Base-by-base conservation (phyloP, 2,113 vertebrate species). In the Ophthalmolycus amberensis region DNA sequence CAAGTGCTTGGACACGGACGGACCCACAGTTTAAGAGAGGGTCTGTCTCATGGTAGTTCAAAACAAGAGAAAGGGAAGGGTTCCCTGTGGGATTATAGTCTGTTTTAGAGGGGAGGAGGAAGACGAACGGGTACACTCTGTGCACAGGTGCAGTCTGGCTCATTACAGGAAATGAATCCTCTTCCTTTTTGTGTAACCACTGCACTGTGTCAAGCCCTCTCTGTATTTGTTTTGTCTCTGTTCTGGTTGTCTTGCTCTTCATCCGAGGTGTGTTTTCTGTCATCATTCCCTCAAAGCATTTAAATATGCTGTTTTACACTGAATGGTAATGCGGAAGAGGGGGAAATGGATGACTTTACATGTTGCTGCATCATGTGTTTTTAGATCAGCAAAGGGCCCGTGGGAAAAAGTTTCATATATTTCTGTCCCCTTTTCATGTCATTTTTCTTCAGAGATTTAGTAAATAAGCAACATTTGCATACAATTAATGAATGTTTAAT, bases 181-280 rank as follows among this genome's bases (percentile, higher is more conserved):
- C 70, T 6, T 37, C 60, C 60, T 7, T 68, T 72, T 67, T 78
- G 40, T 85, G 15, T 25, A n/a, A 48, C 16, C 0, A 3, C 6
- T 27, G 10, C 50, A 29, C 71, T 16, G 27, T 44, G 7, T 58
- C 32, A 11, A 75, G 59, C 27, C 79, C 29, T 56, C 59, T 71
- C 67, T 75, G 81, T 78, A 69, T 75, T 54, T 63, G 64, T 77
- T 62, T 46, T 38, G 40, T 52, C 20, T 72, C 27, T 70, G 54
- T 70, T 84, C 32, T 50, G 32, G 32, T 40, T 56, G 48, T 83
- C 71, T 71, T 80, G n/a, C 67, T 84, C 56, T 63, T 74, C 50
- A 60, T 27, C 63, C 10, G 6, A 34, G 38, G 67, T 40, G 25
- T 71, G 67, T 80, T 75, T 67, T 80, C 59, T 80, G 54, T 52